Evolutionary conservation across 2,888 invertebrate genomes (phyloP).

Genomic region (Stratiomys singularior): DNA sequence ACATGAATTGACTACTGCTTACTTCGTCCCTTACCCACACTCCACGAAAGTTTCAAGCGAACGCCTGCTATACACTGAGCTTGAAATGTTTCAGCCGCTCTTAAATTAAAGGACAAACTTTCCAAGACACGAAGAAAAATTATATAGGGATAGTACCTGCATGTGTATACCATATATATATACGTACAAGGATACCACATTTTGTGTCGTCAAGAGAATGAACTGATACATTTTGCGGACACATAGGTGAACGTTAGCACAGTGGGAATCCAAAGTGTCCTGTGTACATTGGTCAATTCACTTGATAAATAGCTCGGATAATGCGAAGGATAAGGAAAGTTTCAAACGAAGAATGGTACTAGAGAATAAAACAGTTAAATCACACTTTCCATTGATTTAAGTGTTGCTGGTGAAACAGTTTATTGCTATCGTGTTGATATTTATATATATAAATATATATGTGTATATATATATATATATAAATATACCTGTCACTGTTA

Average conservation of each 20-base stretch:
- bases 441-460: too few species aligned
- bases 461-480: too few species aligned
- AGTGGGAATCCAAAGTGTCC: not conserved
- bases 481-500: too few species aligned
- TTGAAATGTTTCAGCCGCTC: not conserved
- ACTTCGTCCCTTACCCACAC: not conserved
- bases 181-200: too few species aligned
- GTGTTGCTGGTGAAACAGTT: too few species aligned
- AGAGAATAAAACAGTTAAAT: not conserved
- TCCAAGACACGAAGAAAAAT: conserved; percentile 4
- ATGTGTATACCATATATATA: too few species aligned
- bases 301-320: conserved; percentile 14
- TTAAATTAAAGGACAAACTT: conserved; percentile 15
- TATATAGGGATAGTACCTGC: not conserved
- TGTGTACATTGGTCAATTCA: not conserved
- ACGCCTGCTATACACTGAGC: not conserved
- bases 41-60: not conserved
- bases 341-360: not conserved
- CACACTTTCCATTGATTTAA: not conserved
- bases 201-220: not conserved
- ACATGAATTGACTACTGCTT: conserved; percentile 9
- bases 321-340: not conserved
- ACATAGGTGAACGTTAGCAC: not conserved
- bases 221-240: conserved; percentile 6
- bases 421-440: too few species aligned